Conservation (phyloP, 2,113 vertebrate genomes). For the Mustela lutreola region DNA sequence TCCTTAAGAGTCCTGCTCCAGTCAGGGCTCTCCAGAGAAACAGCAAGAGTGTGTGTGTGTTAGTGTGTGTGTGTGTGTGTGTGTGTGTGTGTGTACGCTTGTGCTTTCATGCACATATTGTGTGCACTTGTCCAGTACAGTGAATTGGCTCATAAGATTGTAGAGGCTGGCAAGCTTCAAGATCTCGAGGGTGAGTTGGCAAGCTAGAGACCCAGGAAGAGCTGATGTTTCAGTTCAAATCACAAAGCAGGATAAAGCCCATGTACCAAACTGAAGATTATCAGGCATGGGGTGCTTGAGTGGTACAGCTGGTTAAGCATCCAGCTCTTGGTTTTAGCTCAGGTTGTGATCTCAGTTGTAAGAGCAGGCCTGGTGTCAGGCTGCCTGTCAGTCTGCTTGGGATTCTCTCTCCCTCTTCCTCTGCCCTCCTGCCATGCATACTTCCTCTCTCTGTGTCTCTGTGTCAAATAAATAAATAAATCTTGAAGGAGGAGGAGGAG, state of each 20-base stretch:
- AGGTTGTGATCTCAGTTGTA: background rate
- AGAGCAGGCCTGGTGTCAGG: background rate
- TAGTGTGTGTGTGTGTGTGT: background rate
- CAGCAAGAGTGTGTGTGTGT: background rate
- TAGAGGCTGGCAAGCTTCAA: background rate
- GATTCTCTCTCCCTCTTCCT: background rate
- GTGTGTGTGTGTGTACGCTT: fast-evolving
- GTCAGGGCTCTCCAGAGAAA: background rate
- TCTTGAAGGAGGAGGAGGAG: background rate
- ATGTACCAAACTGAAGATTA: background rate
- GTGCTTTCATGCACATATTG: background rate
- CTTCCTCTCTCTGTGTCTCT: background rate
- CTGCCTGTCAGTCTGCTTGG: background rate
- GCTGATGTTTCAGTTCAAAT: background rate
- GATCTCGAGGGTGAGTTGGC: background rate
- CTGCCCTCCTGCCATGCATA: background rate
- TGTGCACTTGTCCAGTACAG: too few relatives aligned
- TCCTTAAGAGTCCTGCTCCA: background rate
- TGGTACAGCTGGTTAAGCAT: background rate
- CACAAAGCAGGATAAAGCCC: background rate
- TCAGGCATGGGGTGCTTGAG: background rate
- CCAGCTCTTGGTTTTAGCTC: background rate
- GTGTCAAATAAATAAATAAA: background rate
- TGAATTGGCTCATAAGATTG: background rate
- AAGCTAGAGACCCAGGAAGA: background rate